A percentile compares a stretch with the other conserved stretches of the same genome.
phyloP scores from a whole-genome alignment of 2,113 vertebrate species.

The Guaruba guarouba region DNA sequence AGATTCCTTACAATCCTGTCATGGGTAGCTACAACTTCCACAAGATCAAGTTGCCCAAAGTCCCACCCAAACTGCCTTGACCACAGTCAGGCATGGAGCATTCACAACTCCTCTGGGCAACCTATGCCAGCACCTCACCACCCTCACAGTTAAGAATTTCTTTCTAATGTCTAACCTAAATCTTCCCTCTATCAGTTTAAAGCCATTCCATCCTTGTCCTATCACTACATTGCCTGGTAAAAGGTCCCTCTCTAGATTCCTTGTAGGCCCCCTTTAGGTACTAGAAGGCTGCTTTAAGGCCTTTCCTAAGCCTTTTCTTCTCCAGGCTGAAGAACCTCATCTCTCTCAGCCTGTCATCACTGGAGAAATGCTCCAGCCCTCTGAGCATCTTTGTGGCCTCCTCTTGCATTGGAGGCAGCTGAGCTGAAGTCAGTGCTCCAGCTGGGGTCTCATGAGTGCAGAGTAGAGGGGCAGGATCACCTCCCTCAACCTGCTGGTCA shows the following conservation, averaged over 20 bases:
- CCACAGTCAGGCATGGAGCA: neutral
- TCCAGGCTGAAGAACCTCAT: neutral
- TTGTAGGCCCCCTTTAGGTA: neutral
- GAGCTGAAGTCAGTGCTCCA: neutral
- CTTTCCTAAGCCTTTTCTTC: neutral
- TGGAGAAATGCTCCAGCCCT: neutral
- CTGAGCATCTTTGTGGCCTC: neutral
- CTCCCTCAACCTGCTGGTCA: neutral
- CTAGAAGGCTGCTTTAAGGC: neutral
- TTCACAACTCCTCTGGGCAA: neutral
- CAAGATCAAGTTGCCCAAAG: neutral
- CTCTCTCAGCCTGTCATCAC: neutral
- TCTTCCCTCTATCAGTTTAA: neutral
- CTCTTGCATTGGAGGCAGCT: neutral
- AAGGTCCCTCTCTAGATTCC: neutral
- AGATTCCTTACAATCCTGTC: neutral
- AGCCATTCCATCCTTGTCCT: neutral
- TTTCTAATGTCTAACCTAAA: neutral
- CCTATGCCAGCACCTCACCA: neutral
- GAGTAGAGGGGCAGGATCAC: neutral
- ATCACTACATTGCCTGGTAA: neutral
- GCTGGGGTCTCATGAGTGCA: neutral
- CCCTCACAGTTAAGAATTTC: neutral
- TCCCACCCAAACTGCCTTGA: neutral
- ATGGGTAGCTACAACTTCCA: neutral